A percentile compares a stretch with the other conserved stretches of the same genome.
These are phyloP conservation scores for Aricia artaxerxes DNA, from an alignment of 2,888 invertebrate genomes.

Conservation along the genomic window DNA sequence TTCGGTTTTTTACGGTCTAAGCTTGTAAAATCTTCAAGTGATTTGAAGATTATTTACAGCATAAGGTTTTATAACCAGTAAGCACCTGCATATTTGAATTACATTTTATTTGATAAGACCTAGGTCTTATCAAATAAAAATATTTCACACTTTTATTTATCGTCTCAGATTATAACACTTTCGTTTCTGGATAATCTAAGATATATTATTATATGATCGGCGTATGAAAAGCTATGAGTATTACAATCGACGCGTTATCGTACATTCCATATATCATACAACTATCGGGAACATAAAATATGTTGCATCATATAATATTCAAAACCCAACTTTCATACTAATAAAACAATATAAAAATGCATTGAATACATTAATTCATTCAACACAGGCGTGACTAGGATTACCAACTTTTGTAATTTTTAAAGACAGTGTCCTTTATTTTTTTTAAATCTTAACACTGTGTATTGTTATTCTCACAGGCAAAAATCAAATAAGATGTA, in stretches of 20 bases:
- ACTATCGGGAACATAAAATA: conserved; percentile 47
- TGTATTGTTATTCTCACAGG: too few species aligned
- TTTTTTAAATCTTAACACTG: neutral
- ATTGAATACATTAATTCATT: conserved; percentile 73
- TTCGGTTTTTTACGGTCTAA: too few species aligned
- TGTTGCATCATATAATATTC: conserved; percentile 59
- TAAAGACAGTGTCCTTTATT: neutral
- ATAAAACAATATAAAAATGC: conserved; percentile 76
- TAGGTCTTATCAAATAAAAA: neutral
- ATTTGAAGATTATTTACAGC: neutral
- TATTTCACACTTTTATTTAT: conserved; percentile 22
- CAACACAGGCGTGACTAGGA: conserved; percentile 48
- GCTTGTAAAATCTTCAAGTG: neutral
- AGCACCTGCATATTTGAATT: neutral
- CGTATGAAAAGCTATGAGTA: conserved; percentile 27
- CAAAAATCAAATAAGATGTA: too few species aligned
- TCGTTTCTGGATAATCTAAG: conserved; percentile 21
- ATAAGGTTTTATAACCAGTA: neutral
- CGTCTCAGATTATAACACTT: conserved; percentile 17
- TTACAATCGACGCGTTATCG: conserved; percentile 19
- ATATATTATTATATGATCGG: conserved; percentile 16
- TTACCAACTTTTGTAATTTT: neutral
- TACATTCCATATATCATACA: conserved; percentile 26
- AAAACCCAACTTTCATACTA: conserved; percentile 66
- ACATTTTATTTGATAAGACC: too few species aligned